phyloP scores from a whole-genome alignment of 1,140 invertebrate species.

The Dendroctonus valens region DNA sequence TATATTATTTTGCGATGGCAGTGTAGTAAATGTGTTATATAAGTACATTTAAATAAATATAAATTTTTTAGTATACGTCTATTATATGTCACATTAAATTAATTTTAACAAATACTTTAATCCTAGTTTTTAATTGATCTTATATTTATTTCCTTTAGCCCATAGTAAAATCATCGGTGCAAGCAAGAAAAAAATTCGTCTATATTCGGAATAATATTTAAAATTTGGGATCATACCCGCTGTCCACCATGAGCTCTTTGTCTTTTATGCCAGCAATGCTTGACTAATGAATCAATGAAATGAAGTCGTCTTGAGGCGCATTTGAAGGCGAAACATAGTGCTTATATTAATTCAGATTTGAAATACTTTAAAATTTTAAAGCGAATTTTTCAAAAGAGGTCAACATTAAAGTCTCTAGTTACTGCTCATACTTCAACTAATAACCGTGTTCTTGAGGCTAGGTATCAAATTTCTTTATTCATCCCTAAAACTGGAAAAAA shows the following conservation, averaged over 20 bases:
- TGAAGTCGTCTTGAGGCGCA: conserved; percentile 29
- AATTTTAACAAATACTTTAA: conserved; percentile 2
- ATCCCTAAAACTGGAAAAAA: conserved; percentile 31
- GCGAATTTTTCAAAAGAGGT: no score
- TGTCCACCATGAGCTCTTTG: conserved; percentile 35
- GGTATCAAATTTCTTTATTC: conserved; percentile 34
- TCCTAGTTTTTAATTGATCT: conserved; percentile 7
- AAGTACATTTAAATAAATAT: no score
- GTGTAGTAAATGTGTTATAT: neutral
- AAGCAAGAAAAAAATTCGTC: conserved; percentile 31
- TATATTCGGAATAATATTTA: conserved; percentile 36
- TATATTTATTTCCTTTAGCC: conserved; percentile 7
- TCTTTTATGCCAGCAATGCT: conserved; percentile 39
- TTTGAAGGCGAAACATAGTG: conserved; percentile 33
- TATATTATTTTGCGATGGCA: conserved; percentile 1
- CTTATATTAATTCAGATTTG: conserved; percentile 37
- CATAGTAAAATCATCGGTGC: conserved; percentile 26
- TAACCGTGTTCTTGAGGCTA: conserved; percentile 33
- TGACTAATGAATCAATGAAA: conserved; percentile 36
- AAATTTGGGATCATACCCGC: conserved; percentile 34
- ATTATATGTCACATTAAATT: neutral
- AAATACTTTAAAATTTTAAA: conserved; percentile 36
- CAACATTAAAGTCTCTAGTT: conserved; percentile 34
- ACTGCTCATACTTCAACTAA: conserved; percentile 35
- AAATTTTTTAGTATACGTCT: neutral